phyloP scores from a whole-genome alignment of 2,888 invertebrate genomes.

The Tiliacea citrago region DNA sequence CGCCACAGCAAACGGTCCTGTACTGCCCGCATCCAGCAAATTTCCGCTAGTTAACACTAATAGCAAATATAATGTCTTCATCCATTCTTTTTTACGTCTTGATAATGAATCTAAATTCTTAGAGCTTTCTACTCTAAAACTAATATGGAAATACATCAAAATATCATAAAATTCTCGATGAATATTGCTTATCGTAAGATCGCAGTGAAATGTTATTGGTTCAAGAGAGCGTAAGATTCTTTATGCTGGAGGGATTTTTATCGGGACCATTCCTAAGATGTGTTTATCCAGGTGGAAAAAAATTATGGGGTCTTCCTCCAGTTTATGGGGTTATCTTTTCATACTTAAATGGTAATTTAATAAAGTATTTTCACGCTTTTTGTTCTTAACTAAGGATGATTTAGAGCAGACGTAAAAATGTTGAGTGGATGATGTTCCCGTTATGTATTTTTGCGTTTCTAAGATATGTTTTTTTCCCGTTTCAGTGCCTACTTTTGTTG shows the following conservation, averaged over 20 bases:
- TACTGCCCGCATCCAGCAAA: neutral
- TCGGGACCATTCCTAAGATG: slow-evolving; percentile 58
- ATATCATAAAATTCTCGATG: slow-evolving; percentile 49
- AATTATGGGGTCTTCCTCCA: slow-evolving; percentile 53
- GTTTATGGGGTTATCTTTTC: slow-evolving; percentile 50
- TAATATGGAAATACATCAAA: slow-evolving; percentile 46
- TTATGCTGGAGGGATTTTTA: slow-evolving; percentile 58
- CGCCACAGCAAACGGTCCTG: neutral
- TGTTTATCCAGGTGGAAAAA: slow-evolving; percentile 63
- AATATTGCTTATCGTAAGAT: slow-evolving; percentile 53
- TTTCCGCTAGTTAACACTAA: neutral
- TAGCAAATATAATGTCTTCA: too few species aligned
- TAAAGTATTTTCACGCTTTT: slow-evolving; percentile 25
- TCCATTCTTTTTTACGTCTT: neutral
- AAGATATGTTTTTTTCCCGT: neutral
- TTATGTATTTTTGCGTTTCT: neutral
- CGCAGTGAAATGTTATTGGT: slow-evolving; percentile 51
- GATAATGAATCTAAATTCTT: neutral
- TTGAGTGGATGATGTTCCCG: neutral
- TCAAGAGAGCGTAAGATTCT: slow-evolving; percentile 63
- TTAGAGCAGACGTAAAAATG: neutral
- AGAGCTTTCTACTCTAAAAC: slow-evolving; percentile 17
- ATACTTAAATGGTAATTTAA: slow-evolving; percentile 43
- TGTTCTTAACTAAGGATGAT: slow-evolving; percentile 29
- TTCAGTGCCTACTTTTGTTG: neutral